phyloP scores from a whole-genome alignment of 53 echinoderm and acorn worm genomes.

The Antedon mediterranea region DNA sequence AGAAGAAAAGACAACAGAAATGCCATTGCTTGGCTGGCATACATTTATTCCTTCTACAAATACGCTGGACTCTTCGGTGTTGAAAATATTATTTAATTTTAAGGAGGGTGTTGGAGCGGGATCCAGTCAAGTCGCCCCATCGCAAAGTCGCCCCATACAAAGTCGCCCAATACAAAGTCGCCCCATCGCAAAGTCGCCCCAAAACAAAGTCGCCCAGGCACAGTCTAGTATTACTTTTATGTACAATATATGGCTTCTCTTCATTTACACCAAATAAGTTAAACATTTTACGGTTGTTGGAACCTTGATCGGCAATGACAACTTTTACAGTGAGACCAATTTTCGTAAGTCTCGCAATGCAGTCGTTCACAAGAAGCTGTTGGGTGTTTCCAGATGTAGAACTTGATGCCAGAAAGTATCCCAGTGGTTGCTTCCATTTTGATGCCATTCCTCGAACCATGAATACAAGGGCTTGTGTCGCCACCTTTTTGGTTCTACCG shows the following conservation, averaged over 20 bases:
- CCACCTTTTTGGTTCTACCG: constrained; percentile 12
- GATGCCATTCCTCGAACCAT: constrained; percentile 14
- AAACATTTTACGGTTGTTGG: neutral
- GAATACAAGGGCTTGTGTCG: constrained; percentile 17
- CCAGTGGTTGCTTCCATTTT: constrained; percentile 26
- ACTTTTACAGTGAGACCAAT: neutral
- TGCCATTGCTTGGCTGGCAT: neutral
- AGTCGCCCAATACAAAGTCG: no score
- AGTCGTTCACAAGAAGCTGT: constrained; percentile 3
- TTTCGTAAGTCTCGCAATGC: neutral
- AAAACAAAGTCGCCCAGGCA: no score
- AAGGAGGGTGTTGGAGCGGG: no score
- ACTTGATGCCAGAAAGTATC: constrained; percentile 10
- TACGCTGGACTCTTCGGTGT: constrained; percentile 1
- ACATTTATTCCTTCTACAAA: neutral
- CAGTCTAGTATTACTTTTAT: neutral
- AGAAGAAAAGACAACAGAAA: no score
- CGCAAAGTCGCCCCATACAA: no score
- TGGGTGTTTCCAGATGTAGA: constrained; percentile 1
- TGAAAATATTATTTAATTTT: no score
- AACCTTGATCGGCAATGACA: neutral
- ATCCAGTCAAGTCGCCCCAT: no score
- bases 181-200: no score
- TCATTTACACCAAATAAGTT: neutral
- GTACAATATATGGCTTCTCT: constrained; percentile 1